phyloP scores from a whole-genome alignment of 2,888 invertebrate genomes.

The Dexiosoma caninum region DNA sequence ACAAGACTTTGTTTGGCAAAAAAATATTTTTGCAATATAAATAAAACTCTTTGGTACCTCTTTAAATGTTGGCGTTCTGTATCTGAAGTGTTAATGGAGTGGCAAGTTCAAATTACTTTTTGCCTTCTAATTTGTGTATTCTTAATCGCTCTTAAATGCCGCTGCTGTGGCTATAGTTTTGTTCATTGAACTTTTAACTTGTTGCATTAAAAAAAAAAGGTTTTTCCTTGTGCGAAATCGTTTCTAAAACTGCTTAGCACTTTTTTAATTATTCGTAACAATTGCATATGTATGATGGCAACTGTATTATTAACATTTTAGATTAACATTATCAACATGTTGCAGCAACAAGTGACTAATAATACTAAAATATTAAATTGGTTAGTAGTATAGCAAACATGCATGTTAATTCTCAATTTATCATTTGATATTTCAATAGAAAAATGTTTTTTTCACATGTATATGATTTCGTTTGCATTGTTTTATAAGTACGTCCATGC shows the following conservation, averaged over 20 bases:
- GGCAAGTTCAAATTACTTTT: not conserved
- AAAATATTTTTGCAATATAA: slow-evolving; percentile 15
- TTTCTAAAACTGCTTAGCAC: slow-evolving; percentile 42
- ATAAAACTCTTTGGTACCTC: not conserved
- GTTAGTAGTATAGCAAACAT: not conserved
- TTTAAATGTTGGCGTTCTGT: not conserved
- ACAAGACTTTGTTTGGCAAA: not conserved
- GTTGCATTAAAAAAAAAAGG: not conserved
- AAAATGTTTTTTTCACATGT: too few species aligned
- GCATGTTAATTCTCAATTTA: too few species aligned
- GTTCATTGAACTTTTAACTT: slow-evolving; percentile 41
- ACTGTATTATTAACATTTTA: too few species aligned
- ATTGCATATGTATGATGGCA: too few species aligned
- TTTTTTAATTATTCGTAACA: slow-evolving; percentile 26
- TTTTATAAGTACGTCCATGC: too few species aligned
- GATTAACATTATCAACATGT: slow-evolving; percentile 52
- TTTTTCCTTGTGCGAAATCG: slow-evolving; percentile 32
- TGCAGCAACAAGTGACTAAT: slow-evolving; percentile 61
- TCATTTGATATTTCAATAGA: too few species aligned
- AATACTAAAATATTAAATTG: not conserved
- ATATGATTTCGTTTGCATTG: too few species aligned
- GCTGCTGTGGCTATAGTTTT: not conserved
- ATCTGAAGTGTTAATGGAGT: slow-evolving; percentile 28
- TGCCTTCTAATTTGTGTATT: slow-evolving; percentile 35
- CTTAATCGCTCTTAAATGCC: not conserved